Evolutionary conservation across 1,140 invertebrate species (phyloP).

Genomic region (Drosophila grimshawi): DNA sequence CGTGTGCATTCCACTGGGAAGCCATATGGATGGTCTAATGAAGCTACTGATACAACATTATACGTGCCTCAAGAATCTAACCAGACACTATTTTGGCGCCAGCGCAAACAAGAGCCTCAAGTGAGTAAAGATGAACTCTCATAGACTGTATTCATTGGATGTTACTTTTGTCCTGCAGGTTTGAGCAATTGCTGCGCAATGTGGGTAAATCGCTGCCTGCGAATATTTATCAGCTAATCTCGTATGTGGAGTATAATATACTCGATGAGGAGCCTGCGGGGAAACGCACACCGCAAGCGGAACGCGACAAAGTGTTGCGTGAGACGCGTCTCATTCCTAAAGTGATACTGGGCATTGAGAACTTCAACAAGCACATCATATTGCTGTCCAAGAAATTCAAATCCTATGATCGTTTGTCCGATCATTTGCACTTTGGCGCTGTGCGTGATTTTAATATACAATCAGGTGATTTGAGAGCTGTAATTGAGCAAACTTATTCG

Average conservation of each 20-base stretch:
- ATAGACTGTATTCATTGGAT: background rate
- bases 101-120: slow-evolving; percentile 56
- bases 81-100: slow-evolving; percentile 67
- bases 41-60: slow-evolving; percentile 76
- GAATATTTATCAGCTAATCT: slow-evolving; percentile 86
- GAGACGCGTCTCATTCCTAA: slow-evolving; percentile 87
- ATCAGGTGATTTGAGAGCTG: slow-evolving; percentile 84
- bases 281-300: slow-evolving; percentile 77
- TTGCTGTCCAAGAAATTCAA: slow-evolving; percentile 87
- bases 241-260: slow-evolving; percentile 85
- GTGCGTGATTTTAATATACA: slow-evolving; percentile 87
- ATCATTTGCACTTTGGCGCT: slow-evolving; percentile 86
- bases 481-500: slow-evolving; percentile 83
- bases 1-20: slow-evolving; percentile 68
- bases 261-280: slow-evolving; percentile 60
- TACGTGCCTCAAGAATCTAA: slow-evolving; percentile 70
- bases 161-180: slow-evolving; percentile 78
- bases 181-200: slow-evolving; percentile 86
- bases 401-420: slow-evolving; percentile 85
- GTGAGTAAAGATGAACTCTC: slow-evolving; percentile 40
- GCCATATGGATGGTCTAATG: slow-evolving; percentile 69
- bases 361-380: slow-evolving; percentile 87
- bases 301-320: slow-evolving; percentile 86
- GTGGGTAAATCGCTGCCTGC: slow-evolving; percentile 86
- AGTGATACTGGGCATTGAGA: slow-evolving; percentile 87